These are phyloP conservation scores for Caenorhabditis latens DNA, from an alignment of 1,140 invertebrate genomes.

Conservation along the genomic window DNA sequence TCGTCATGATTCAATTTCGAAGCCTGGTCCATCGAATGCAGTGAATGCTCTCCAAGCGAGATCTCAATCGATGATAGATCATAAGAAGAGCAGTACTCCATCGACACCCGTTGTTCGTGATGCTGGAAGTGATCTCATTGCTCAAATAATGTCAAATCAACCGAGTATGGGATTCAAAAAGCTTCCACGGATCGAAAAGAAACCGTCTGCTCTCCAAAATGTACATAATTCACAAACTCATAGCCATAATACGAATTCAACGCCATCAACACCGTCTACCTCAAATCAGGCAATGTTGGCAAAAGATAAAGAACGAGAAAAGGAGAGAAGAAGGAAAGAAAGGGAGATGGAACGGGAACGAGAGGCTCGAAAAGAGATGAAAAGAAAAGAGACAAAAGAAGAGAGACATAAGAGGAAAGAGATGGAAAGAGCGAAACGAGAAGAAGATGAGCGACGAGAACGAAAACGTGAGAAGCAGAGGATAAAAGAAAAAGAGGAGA, in stretches of 20 bases:
- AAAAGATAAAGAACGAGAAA: slow-evolving; percentile 17
- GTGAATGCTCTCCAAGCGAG: slow-evolving; percentile 18
- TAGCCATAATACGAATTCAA: neutral
- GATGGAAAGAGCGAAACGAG: slow-evolving; percentile 11
- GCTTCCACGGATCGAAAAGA: slow-evolving; percentile 17
- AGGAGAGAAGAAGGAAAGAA: slow-evolving; percentile 6
- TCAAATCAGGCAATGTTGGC: slow-evolving; percentile 5
- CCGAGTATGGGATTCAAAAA: slow-evolving; percentile 17
- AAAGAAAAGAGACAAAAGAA: slow-evolving; percentile 28
- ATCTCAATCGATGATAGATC: slow-evolving; percentile 5
- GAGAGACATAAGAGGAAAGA: slow-evolving; percentile 16
- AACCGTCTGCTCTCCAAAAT: slow-evolving; percentile 43
- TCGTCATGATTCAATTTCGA: slow-evolving; percentile 34
- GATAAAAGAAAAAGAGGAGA: slow-evolving; percentile 11
- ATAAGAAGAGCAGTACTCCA: neutral
- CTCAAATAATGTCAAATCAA: slow-evolving; percentile 35
- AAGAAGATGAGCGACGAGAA: slow-evolving; percentile 27
- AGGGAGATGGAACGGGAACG: slow-evolving; percentile 11
- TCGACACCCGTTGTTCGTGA: slow-evolving; percentile 9
- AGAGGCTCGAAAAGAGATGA: slow-evolving; percentile 26
- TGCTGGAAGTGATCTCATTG: slow-evolving; percentile 22
- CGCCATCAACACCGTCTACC: neutral
- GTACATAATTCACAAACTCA: neutral
- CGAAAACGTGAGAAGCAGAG: slow-evolving; percentile 6
- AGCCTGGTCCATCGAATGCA: slow-evolving; percentile 13